Base-by-base conservation (phyloP, 2,797 vertebrate species). In the Hapalemur alaotrensis region DNA sequence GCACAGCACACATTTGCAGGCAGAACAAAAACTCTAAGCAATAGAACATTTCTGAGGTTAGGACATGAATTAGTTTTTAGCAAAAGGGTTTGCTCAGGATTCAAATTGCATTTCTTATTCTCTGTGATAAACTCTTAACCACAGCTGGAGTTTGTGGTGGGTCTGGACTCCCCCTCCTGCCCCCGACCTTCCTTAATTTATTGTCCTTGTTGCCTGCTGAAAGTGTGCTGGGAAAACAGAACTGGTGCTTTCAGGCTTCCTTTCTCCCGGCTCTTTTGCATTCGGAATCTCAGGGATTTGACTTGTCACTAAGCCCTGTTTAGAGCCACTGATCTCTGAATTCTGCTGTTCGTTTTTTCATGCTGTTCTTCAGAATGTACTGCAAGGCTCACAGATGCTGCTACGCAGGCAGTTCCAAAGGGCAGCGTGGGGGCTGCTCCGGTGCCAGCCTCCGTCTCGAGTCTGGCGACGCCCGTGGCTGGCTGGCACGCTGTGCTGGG, bases 71-170 rank as follows among this genome's bases (percentile, higher is more conserved):
- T 75, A 59, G 20, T 30, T 96, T 93, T 50, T 96, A 96, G 88
- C 79, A 95, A 69, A 76, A 93, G 48, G 92, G 69, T 89, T 92
- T 78, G n/a, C 11, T 97, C 63, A 52, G 61, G 35, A 69, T 48
- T 81, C 73, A 2, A 11, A 20, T 73, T 82, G 67, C 52, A 52
- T 63, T 78, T 52, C 84, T 97, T 81, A 25, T 95, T 91, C 57
- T 94, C 35, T 79, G 43, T 78, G 84, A 81, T 82, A 41, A 69
- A 82, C 72, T 93, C 18, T 54, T 43, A 81, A 63, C 35, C 65
- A 52, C 70, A 91, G 35, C 9, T 79, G 83, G 69, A 79, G 57
- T 30, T 32, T 67, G 43, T 52, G 69, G 48, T 82, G 35, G 61
- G 18, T 43, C 61, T 89, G 41, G 25, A 30, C 43, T 73, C 28